Conservation (phyloP, 2,797 vertebrate species). For the Rhinophrynus dorsalis region DNA sequence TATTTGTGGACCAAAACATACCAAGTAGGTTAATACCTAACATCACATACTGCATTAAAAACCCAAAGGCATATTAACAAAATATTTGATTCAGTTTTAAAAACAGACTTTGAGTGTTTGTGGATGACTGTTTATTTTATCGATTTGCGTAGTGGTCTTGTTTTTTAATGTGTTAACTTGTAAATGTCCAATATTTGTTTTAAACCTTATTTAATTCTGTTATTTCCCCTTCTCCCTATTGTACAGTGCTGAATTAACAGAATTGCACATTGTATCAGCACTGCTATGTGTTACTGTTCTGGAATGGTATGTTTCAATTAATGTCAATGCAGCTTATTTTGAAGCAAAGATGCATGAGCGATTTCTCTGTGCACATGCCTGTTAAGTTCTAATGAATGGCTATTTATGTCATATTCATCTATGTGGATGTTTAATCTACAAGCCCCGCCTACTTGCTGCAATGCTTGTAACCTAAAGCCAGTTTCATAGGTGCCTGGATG, state of each 20-base stretch:
- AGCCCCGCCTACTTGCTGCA: background rate
- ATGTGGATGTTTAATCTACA: slow-evolving; percentile 6
- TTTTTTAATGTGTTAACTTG: slow-evolving; percentile 13
- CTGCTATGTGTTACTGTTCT: slow-evolving; percentile 43
- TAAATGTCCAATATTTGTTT: slow-evolving; percentile 18
- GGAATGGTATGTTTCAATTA: slow-evolving; percentile 7
- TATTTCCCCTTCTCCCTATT: background rate
- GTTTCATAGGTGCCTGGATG: slow-evolving; percentile 14
- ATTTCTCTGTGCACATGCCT: background rate
- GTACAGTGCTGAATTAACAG: slow-evolving; percentile 14
- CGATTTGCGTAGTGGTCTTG: too few species aligned
- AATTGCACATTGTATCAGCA: slow-evolving; percentile 43
- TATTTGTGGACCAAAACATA: slow-evolving; percentile 1
- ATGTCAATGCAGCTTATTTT: background rate
- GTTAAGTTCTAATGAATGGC: background rate
- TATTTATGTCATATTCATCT: slow-evolving; percentile 12
- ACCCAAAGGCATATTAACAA: background rate
- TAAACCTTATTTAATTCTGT: background rate
- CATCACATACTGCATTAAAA: background rate
- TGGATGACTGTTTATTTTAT: too few species aligned
- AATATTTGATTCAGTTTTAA: background rate
- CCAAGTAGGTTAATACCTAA: background rate
- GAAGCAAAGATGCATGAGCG: background rate
- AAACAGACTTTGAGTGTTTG: slow-evolving; percentile 9
- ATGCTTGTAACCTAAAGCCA: slow-evolving; percentile 4